Base-by-base conservation (phyloP, 2,113 vertebrate genomes). In the Litocranius walleri region DNA sequence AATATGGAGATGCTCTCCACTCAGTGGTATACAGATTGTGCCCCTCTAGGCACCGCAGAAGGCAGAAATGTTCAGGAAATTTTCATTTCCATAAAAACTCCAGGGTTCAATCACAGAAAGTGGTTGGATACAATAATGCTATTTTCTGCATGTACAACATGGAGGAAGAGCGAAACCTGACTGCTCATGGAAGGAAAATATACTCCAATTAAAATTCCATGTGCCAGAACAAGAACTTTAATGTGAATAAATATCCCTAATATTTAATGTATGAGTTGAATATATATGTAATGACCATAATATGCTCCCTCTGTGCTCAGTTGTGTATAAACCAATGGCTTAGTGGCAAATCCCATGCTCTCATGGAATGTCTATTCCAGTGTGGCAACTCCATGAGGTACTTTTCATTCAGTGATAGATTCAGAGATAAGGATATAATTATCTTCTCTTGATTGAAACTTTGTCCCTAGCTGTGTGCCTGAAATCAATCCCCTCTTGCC, bases 151-250 rank as follows among this genome's bases (percentile, higher is more conserved):
- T 45, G 12, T 57, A 16, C 0, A 97, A 80, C n/a, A 89, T 29
- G 9, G 21, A 97, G 64, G 40, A 17, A 83, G 27, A 36, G 45
- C n/a, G n/a, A 93, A 85, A 33, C 45, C 48, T 83, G 48, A 7
- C 17, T 61, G 40, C 14, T 43, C 21, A 10, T 54, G 9, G 57
- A 71, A 89, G 40, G 89, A 92, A 94, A 45, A 43, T 83, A 17
- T 80, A 74, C n/a, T 94, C 30, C 87, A 82, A 78, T 84, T 93
- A 91, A 95, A 95, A 81, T 81, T 86, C 61, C 82, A 15, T 74
- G 50, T 88, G 4, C 33, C 59, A 78, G 36, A 85, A 83, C 45
- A 54, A 90, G 13, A 92, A 94, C 86, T 94, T 96, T 27, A 57
- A 16, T 83, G 54, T 62, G 82, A 96, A 52, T 95, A 85, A 92